Evolutionary conservation across 64 coral and sea anemone species (phyloP), one percentile per base, ranked within the genome.

Genomic region (Anthopleura sola): DNA sequence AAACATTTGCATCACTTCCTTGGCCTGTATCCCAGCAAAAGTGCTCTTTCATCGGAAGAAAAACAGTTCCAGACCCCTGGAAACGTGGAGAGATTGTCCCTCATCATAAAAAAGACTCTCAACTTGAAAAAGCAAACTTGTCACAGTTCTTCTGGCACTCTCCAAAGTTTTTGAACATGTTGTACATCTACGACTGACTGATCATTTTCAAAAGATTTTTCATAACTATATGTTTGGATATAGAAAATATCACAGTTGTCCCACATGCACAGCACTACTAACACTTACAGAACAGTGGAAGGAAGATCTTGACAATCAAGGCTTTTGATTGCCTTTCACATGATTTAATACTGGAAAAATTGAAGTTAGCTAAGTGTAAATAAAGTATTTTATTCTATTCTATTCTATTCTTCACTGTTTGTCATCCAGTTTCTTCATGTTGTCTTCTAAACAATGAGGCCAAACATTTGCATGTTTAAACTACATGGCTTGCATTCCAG

Each of bases 401-500:
- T n/a, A n/a, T n/a, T n/a, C n/a, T n/a, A n/a, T n/a, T n/a, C n/a
- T n/a, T n/a, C n/a, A n/a, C n/a, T n/a, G n/a, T n/a, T n/a, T 44
- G 40, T 44, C 4, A 44, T 44, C 9, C 40, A 44, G 40, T 44
- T 44, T 44, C 40, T 44, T 44, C 4, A 6, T 44, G 40, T 44
- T 8, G 9, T 44, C 40, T n/a, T n/a, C 16, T 16, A 58, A 58
- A 58, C 4, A 58, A 58, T 17, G 55, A 20, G 19, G 16, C 18
- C 16, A 17, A 20, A 21, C 16, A 17, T 16, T 58, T 58, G 23
- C 21, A 62, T 26, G 7, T n/a, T 15, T 34, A 71, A 71, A 13
- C 66, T 15, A 97, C 94, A 53, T 78, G 46, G 14, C 64, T 53
- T 58, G 90, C 87, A 84, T 97, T 80, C 94, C 94, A 97, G 80